Base-by-base conservation (phyloP, 2,113 vertebrate genomes). In the Actenoides lindsayi region DNA sequence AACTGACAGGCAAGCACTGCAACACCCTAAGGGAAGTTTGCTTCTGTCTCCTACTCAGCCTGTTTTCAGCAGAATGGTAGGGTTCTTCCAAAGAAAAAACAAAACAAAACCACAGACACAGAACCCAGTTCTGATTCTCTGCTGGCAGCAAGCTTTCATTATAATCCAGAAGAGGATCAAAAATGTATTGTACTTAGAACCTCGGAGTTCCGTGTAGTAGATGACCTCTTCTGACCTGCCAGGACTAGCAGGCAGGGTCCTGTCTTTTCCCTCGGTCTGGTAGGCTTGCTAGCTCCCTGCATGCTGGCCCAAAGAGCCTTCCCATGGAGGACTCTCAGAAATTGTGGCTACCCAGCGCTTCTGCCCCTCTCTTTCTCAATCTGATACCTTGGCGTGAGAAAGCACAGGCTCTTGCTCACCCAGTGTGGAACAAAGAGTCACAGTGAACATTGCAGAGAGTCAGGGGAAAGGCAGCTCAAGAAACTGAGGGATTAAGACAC, bases 321-420 rank as follows among this genome's bases (percentile, higher is more conserved):
- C 23, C 31, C 0, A 3, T 0, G 1, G 16, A 62, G 3, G 10
- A 64, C 28, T 44, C 42, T 25, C 9, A 35, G 16, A n/a, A 74
- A 82, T 4, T 7, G 11, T 10, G 23, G 14, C 35, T 60, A 48
- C 28, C 5, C 25, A 83, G 50, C 8, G 23, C 16, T 83, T 51
- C 53, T n/a, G 5, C 2, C 8, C 18, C 7, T 44, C 17, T 56
- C 27, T 28, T 73, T 42, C 62, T 53, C 44, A 68, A 28, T 16
- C 42, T 71, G 35, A 11, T n/a, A 56, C 23, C 17, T 19, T 9
- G 28, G 12, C 9, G 3, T 13, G 16, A 70, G 17, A 14, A 6
- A 87, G 50, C 10, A 13, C 16, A 70, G n/a, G 37, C 6, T 92
- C 14, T 64, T 67, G 19, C 46, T 41, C 39, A 68, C 5, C 10